phyloP scores from a whole-genome alignment of 2,888 invertebrate species.

The Chaitophorus viminalis region DNA sequence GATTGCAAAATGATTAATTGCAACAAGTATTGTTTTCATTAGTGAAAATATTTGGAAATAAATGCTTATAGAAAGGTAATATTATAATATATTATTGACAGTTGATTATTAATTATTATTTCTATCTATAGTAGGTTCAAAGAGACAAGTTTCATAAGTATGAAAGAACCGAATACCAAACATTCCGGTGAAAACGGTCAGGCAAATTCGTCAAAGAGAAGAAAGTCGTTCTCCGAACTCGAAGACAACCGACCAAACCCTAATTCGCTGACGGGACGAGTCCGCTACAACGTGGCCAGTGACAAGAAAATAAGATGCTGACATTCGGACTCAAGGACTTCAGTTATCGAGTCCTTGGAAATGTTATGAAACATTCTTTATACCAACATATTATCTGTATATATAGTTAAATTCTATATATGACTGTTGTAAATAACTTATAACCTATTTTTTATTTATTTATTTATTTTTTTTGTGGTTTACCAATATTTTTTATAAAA shows the following conservation, averaged over 20 bases:
- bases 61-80: too few relatives aligned
- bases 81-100: too few relatives aligned
- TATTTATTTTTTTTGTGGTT: neutral
- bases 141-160: constrained; percentile 57
- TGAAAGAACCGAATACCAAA: constrained; percentile 40
- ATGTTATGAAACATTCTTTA: constrained; percentile 25
- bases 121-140: constrained; percentile 37
- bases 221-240: constrained; percentile 55
- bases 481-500: neutral
- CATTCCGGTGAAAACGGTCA: neutral
- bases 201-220: neutral
- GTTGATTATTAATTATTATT: neutral
- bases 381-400: too few relatives aligned
- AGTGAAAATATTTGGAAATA: too few relatives aligned
- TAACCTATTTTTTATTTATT: neutral
- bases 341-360: constrained; percentile 59
- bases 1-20: too few relatives aligned
- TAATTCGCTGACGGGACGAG: constrained; percentile 24
- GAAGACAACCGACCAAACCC: constrained; percentile 43
- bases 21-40: too few relatives aligned
- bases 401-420: neutral
- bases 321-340: constrained; percentile 55
- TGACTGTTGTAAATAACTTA: constrained; percentile 42
- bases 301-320: constrained; percentile 55
- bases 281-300: constrained; percentile 45